Percentiles rank a stretch among this genome's conserved stretches.
phyloP scores from a whole-genome alignment of 2,113 vertebrate genomes.

The Esox niger region DNA sequence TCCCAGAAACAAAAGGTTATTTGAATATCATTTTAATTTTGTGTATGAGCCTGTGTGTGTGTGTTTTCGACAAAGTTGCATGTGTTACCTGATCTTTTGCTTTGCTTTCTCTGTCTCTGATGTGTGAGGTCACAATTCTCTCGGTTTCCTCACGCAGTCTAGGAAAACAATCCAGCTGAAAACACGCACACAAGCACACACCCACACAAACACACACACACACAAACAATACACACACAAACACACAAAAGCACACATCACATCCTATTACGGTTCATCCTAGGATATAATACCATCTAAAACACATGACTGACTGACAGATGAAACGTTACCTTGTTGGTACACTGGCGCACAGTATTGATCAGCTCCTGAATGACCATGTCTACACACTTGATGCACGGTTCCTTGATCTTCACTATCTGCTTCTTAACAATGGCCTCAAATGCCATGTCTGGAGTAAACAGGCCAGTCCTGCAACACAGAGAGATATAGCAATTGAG shows the following conservation, averaged over 20 bases:
- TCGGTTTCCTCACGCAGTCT: slow-evolving; percentile 90
- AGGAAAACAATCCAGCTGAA: slow-evolving; percentile 87
- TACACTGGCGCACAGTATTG: slow-evolving; percentile 92
- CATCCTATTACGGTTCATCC: neutral
- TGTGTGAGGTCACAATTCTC: slow-evolving; percentile 87
- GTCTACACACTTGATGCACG: slow-evolving; percentile 93
- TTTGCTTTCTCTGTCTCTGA: slow-evolving; percentile 88
- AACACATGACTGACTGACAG: neutral
- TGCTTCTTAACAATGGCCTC: slow-evolving; percentile 98
- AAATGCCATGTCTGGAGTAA: slow-evolving; percentile 95
- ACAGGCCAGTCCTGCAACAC: slow-evolving; percentile 86
- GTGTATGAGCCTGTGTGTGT: neutral
- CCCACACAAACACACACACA: too few relatives aligned
- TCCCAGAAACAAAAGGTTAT: too few relatives aligned
- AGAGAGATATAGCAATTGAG: neutral
- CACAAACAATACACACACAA: too few relatives aligned
- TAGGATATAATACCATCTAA: neutral
- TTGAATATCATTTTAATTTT: too few relatives aligned
- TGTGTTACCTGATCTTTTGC: slow-evolving; percentile 89
- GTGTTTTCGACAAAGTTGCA: neutral
- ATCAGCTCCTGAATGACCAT: slow-evolving; percentile 96
- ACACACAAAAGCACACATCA: neutral
- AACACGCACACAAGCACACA: too few relatives aligned
- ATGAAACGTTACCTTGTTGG: slow-evolving; percentile 84
- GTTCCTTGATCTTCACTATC: slow-evolving; percentile 92